Base-by-base conservation (phyloP, 2,797 vertebrate species). In the Spondyliosoma cantharus region DNA sequence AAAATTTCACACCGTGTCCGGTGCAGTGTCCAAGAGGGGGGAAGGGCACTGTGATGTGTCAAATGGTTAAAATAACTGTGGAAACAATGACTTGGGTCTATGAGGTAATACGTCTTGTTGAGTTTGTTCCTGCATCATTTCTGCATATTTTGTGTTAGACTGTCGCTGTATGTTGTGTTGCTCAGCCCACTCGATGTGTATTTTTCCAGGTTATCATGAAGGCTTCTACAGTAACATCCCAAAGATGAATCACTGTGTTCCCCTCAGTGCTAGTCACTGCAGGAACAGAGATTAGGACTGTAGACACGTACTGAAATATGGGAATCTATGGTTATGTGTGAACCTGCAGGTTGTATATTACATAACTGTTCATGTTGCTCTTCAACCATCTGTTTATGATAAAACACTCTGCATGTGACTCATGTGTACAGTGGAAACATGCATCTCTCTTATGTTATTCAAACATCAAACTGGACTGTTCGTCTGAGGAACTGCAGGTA, bases 51-150 rank as follows among this genome's bases (percentile, higher is more conserved):
- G 46, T 59, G 71, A 85, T 86, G 78, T 91, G 78, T 79, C 83
- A 74, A 32, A 2, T 86, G 67, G 56, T 71, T 86, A 52, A 76
- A 86, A 87, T 76, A 90, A 92, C 85, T 89, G 84, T 94, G 93
- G 91, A 95, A 94, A 93, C 85, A 87, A 84, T 88, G 82, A 91
- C 72, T 54, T 74, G 45, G 80, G 66, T 53, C 67, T 72, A 42
- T 85, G 78, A 79, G 74, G 64, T 48, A 76, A 83, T 82, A 85
- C 59, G 78, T 66, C 60, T 62, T 24, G 19, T 82, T 12, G 14
- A 63, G 54, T 76, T 81, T 54, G 12, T 82, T 27, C 46, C 60
- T 65, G 7, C 27, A 20, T 62, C 25, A 66, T 81, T 52, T 71
- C 57, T 29, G 15, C n/a, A 57, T 73, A 19, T 58, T 62, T 61